Base-by-base conservation (phyloP, 2,797 vertebrate genomes). In the Poeciliopsis infans region DNA sequence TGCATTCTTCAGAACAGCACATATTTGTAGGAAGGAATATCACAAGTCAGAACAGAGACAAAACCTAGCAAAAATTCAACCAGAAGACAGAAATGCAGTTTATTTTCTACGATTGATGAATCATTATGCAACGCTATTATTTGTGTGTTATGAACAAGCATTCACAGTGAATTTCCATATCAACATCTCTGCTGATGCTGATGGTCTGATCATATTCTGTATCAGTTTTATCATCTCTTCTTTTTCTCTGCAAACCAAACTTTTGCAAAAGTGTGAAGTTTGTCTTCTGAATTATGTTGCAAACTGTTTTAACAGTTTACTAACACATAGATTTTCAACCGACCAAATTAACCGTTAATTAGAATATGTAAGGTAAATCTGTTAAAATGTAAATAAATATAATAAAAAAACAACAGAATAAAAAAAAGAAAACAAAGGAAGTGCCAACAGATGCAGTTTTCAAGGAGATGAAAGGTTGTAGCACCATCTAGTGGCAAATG, bases 401-500 rank as follows among this genome's bases (percentile, higher is more conserved):
- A n/a, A 43, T 55, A 1, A 5, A 20, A 49, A 49, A 47, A 18
- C 5, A 20, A 20, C 6, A 49, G 2, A 49, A 15, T 0, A 7
- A 15, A 64, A 64, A 64, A 77, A 59, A 53, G 25, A 53, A 64
- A 72, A 39, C 49, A 66, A 10, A 15, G 36, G 5, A 76, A 45
- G 61, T 36, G 75, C 1, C 53, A 43, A 53, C 33, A 25, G 31
- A 16, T 39, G 36, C 36, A 39, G 43, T 31, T 49, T 10, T 55
- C 28, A 69, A 23, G 68, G 28, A 57, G 5, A 83, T 61, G 77
- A 76, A 87, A 77, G 64, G 68, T 85, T 85, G 71, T 53, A 82
- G 0, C 85, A 23, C 92, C 93, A 93, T 83, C 93, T 93, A 47
- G 82, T 92, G 93, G 92, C 31, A 25, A 39, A 83, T 74, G 11